A percentile compares a stretch with the other conserved stretches of the same genome.
phyloP scores from a whole-genome alignment of 1,140 invertebrate species.

The Bombus confusus region DNA sequence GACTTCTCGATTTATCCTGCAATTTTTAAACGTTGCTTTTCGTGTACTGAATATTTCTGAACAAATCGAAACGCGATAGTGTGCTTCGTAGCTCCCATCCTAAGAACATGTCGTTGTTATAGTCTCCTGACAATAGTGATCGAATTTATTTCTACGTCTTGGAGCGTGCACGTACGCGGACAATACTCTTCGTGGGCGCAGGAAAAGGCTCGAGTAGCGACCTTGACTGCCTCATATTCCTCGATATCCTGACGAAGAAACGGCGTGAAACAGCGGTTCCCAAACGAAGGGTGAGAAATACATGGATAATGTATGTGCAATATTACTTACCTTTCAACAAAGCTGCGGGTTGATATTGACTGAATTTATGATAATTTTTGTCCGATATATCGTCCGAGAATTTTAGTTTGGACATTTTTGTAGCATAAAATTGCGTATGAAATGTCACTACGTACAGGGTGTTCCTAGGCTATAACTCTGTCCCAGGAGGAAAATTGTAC shows the following conservation, averaged over 20 bases:
- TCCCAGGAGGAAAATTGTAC: no score
- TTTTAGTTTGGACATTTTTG: not conserved
- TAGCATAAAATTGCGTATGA: not conserved
- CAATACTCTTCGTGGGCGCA: constrained; percentile 10
- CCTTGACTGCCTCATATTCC: constrained; percentile 10
- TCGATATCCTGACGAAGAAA: constrained; percentile 1
- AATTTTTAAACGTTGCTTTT: not conserved
- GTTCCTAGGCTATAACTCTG: no score
- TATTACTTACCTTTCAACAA: not conserved
- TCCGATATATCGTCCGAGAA: no score
- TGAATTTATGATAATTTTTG: not conserved
- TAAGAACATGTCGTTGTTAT: not conserved
- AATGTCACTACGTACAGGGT: no score
- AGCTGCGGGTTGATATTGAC: rapidly evolving
- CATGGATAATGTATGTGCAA: not conserved
- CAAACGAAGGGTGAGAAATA: not conserved
- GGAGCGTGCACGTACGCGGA: not conserved
- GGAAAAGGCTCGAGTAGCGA: not conserved
- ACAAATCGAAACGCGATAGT: not conserved
- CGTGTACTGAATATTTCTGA: not conserved
- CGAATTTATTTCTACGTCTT: not conserved
- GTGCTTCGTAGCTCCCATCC: not conserved
- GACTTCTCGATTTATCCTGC: not conserved
- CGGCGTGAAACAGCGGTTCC: not conserved
- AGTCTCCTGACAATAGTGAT: not conserved